Conservation (phyloP, 2,113 vertebrate genomes). For the Nyctibius bracteatus region DNA sequence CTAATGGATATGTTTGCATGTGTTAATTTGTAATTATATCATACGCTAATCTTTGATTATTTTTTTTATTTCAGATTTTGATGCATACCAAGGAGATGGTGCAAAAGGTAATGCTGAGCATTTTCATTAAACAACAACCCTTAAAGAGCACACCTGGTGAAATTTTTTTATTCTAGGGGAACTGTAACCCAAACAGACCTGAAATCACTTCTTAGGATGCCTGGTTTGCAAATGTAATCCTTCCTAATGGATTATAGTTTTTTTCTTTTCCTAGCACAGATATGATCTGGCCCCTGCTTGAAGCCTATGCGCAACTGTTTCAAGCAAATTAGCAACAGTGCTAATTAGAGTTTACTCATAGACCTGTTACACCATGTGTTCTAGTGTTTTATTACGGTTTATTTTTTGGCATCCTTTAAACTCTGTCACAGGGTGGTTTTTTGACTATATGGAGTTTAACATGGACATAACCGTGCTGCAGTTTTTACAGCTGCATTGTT, state of each 20-base stretch:
- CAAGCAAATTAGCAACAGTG: constrained; percentile 80
- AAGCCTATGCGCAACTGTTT: constrained; percentile 73
- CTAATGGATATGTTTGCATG: constrained; percentile 52
- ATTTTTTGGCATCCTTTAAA: constrained; percentile 71
- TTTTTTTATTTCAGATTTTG: constrained; percentile 85
- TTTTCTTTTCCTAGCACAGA: constrained; percentile 73
- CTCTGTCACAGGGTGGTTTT: constrained; percentile 37
- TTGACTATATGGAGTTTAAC: constrained; percentile 51
- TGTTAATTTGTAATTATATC: constrained; percentile 63
- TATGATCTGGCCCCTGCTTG: constrained; percentile 77
- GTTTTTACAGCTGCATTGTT: neutral
- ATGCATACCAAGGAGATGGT: constrained; percentile 99
- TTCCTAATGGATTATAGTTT: constrained; percentile 76
- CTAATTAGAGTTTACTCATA: constrained; percentile 81
- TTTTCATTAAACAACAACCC: constrained; percentile 65
- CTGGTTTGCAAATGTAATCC: constrained; percentile 76
- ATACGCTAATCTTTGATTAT: constrained; percentile 57
- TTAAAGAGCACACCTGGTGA: constrained; percentile 66
- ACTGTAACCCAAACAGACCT: constrained; percentile 72
- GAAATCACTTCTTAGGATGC: constrained; percentile 73
- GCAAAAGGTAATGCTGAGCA: constrained; percentile 86
- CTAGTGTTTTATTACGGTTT: constrained; percentile 67
- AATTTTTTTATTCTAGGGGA: constrained; percentile 63
- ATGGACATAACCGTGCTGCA: constrained; percentile 36
- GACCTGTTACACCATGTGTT: constrained; percentile 63